These are phyloP conservation scores for Sparus aurata DNA, from an alignment of 2,797 vertebrate genomes.

Conservation along the genomic window DNA sequence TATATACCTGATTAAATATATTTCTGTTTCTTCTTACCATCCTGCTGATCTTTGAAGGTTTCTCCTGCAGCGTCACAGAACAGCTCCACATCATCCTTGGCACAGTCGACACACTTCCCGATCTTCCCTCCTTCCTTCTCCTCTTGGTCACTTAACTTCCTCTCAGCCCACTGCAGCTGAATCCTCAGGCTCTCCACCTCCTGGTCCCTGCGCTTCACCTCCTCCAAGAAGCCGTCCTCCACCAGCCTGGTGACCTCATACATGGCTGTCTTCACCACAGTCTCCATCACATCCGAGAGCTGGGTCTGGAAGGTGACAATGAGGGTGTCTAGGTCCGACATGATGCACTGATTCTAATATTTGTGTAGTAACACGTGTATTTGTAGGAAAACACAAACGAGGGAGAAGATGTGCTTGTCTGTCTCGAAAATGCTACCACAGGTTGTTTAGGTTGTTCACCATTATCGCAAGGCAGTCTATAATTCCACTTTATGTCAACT, in stretches of 20 bases:
- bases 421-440: conserved; percentile 1
- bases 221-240: conserved; percentile 84
- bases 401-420: neutral
- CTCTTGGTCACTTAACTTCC: conserved; percentile 58
- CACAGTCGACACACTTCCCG: conserved; percentile 64
- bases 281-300: conserved; percentile 86
- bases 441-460: conserved; percentile 6
- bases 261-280: conserved; percentile 84
- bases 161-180: conserved; percentile 79
- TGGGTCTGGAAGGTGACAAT: conserved; percentile 85
- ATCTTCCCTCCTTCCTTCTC: conserved; percentile 36
- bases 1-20: neutral
- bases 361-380: neutral
- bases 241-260: conserved; percentile 85
- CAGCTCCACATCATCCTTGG: conserved; percentile 46
- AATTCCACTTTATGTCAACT: neutral
- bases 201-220: conserved; percentile 79
- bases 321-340: conserved; percentile 81
- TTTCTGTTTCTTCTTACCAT: conserved; percentile 52
- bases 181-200: conserved; percentile 80
- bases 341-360: conserved; percentile 24
- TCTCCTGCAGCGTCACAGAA: conserved; percentile 40
- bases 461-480: neutral
- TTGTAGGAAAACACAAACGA: neutral
- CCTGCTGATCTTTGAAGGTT: conserved; percentile 4